Base-by-base conservation (phyloP, 2,888 invertebrate species). In the Cosmorhoe ocellata region DNA sequence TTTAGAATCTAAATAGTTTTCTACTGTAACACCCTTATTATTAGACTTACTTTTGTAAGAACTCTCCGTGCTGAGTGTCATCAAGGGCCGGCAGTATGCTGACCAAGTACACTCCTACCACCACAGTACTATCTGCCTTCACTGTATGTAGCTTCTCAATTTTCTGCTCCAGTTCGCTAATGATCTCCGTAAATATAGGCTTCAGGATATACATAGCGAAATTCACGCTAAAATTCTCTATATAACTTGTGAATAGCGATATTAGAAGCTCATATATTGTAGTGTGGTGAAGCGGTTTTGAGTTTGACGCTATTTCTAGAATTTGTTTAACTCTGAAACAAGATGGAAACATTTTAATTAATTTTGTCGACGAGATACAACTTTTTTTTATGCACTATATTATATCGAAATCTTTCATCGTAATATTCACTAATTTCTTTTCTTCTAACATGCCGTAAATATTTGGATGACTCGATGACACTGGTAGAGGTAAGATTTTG, bases 181-280 rank as follows among this genome's bases (percentile, higher is more conserved):
- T 89, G 31, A 92, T 91, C 11, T 91, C 84, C 43, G 83, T 79
- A 64, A 94, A 92, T 40, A 92, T 75, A 10, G 92, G 91, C 63
- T 91, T 91, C 39, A 95, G 74, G 72, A 92, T 88, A 13, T 80
- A 78, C 44, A 75, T 76, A 0, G 93, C 92, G 71, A 95, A 94
- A 31, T 91, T 88, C 53, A 85, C 84, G 5, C 95, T 95, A 71
- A 95, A 95, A 45, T 93, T 92, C 13, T 92, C 86, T 61, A 93
- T 93, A 40, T 88, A 88, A 66, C 71, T 76, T 57, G 69, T 79
- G 40, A 89, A 81, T 54, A 88, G 57, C 5, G 77, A 76, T 64
- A 85, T 81, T 9, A 89, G 62, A 8, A 70, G 67, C 58, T 84
- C 85, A 56, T 87, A 89, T 56, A 84, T 72, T 11, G 73, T 37